phyloP scores from a whole-genome alignment of 2,888 invertebrate genomes.

The Watsonalla cultraria region DNA sequence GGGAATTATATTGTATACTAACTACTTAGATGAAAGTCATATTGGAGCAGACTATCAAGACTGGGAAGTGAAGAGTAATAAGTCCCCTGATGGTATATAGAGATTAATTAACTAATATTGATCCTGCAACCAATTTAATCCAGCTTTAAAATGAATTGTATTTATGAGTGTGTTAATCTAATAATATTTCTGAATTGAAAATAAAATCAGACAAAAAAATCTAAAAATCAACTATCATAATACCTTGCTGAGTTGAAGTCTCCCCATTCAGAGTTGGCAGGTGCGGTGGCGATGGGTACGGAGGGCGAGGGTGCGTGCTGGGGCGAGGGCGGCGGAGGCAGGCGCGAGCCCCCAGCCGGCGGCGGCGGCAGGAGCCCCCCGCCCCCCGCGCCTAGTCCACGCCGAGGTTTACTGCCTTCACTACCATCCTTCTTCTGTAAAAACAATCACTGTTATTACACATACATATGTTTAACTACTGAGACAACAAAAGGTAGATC shows the following conservation, averaged over 20 bases:
- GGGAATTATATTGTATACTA: too few species aligned
- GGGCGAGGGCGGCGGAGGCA: conserved; percentile 89
- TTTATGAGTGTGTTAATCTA: too few species aligned
- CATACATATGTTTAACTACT: not conserved
- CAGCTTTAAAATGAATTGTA: too few species aligned
- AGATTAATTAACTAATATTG: too few species aligned
- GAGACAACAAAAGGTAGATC: too few species aligned
- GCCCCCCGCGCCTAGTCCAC: conserved; percentile 69
- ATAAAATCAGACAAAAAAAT: not conserved
- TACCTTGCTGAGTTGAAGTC: conserved; percentile 87
- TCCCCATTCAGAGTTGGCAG: conserved; percentile 84
- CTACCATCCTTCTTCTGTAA: conserved; percentile 92
- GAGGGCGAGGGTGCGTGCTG: conserved; percentile 83
- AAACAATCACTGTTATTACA: conserved; percentile 7
- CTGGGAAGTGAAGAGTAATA: too few species aligned
- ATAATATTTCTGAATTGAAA: too few species aligned
- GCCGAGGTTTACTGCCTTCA: conserved; percentile 83
- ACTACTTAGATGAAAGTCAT: too few species aligned
- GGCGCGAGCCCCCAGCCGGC: conserved; percentile 80
- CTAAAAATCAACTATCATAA: not conserved
- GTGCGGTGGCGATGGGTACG: conserved; percentile 58
- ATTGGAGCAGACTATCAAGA: too few species aligned
- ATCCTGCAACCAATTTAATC: too few species aligned
- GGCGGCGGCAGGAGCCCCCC: conserved; percentile 90
- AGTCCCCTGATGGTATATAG: too few species aligned